phyloP scores from a whole-genome alignment of 2,888 invertebrate species.

The Platerodrilus igneus region DNA sequence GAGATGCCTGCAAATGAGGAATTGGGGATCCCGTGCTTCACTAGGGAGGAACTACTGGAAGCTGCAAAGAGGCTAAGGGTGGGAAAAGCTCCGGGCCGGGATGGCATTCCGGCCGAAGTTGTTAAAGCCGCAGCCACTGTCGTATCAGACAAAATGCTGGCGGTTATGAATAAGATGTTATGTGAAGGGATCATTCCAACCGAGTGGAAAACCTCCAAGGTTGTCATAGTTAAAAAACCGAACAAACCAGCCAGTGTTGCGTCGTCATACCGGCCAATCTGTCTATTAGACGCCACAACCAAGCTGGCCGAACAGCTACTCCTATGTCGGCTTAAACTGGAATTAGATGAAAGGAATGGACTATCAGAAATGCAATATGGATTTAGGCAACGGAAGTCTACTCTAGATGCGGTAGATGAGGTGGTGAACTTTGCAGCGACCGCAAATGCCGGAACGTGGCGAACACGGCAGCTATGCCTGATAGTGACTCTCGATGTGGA shows the following conservation, averaged over 20 bases:
- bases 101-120: neutral
- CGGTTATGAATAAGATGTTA: neutral
- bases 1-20: too few species aligned
- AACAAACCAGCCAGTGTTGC: neutral
- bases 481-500: constrained; percentile 2
- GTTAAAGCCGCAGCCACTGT: neutral
- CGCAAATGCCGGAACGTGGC: neutral
- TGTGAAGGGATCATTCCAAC: neutral
- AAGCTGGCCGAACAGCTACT: constrained; percentile 1
- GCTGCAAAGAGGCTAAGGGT: too few species aligned
- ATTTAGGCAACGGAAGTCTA: neutral
- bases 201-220: neutral
- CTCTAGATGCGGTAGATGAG: neutral
- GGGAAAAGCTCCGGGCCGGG: constrained; percentile 1
- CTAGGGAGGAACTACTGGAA: too few species aligned
- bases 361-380: neutral
- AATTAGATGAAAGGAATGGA: neutral
- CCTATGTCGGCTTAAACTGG: too few species aligned
- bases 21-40: too few species aligned
- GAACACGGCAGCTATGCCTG: neutral
- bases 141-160: neutral
- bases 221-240: neutral
- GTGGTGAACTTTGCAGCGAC: neutral
- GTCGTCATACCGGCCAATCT: constrained; percentile 1
- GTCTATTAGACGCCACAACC: neutral